Evolutionary conservation across 2,797 vertebrate species (phyloP), one percentile per base, ranked within the genome.

Genomic region (Malacoctenus gilli): DNA sequence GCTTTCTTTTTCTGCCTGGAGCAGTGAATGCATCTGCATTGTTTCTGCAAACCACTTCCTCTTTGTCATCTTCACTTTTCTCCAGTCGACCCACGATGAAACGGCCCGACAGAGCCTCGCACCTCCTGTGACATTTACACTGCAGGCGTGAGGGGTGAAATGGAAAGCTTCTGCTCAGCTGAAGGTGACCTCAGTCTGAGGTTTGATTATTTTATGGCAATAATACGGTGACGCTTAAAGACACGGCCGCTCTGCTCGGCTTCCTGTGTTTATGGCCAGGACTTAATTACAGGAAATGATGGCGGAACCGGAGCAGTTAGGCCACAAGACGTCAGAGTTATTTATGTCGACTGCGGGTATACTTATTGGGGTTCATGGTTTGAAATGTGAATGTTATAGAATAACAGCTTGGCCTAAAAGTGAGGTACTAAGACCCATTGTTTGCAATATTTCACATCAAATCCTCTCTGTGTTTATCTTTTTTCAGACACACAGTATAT

Each of bases 221-320:
- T 2, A 12, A 36, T 12, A 7, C 10, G 15, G 31, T 15, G 0
- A 30, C 12, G 4, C 11, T 10, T 1, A 22, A 61, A 34, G 37
- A 35, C 41, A 21, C 2, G 16, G 41, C 23, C 21, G 25, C 38
- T 57, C 25, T 43, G 30, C 37, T 39, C 12, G 23, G 23, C 30
- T 44, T 18, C 51, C n/a, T 35, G 65, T 65, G 46, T 68, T 72
- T 61, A 59, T 28, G 13, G 12, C 30, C 12, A 7, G 1, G 39
- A 38, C 54, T 52, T 80, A 80, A 72, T 80, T 59, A 64, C 68
- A 82, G 83, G 80, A 85, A 83, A 71, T 69, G 40, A 59, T 66
- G 31, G 22, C 30, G 5, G 22, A 54, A 30, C n/a, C 46, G 16
- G 30, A 55, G 39, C 43, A 43, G 40, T 61, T 46, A 44, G 42